Base-by-base conservation (phyloP, 2,888 invertebrate genomes). In the Drosophila buzzatii region DNA sequence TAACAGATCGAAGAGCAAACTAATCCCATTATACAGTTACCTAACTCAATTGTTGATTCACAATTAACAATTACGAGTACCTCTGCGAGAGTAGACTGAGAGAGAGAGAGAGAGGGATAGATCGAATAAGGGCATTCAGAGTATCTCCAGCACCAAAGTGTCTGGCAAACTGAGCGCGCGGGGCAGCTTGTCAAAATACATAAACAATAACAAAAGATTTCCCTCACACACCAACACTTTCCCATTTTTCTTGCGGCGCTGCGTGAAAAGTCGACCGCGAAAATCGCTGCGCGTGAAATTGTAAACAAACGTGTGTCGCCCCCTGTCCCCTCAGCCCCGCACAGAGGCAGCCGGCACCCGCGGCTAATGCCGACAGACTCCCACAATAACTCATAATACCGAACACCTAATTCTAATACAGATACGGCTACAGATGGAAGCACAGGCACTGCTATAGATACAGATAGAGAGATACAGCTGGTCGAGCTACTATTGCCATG, bases 131-230 rank as follows among this genome's bases (percentile, higher is more conserved):
- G 14, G 27, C 10, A 23, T 6, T n/a, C 73, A 23, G 62, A 23
- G 42, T 37, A 45, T 37, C 63, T 70, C 44, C 65, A 76, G 83
- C 81, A 78, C 91, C 89, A 77, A 81, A 66, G 79, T 89, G 91
- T 91, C 88, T 89, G 90, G 91, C 81, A 85, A 80, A 74, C 74
- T 71, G 76, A 76, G 76, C 73, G 79, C 81, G 62, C 69, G 68
- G 78, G 65, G 81, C 81, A 91, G 83, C 89, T 87, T 92, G 93
- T 92, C 92, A 92, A 92, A 92, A 92, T 91, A 92, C 79, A 87
- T 92, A 92, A 92, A 92, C 92, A 92, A 86, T 79, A 88, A 77
- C 79, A 86, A 77, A 73, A 67, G 55, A 82, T 85, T 81, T 88
- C 76, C 80, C 81, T 86, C 72, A 73, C 91, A 90, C 91, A 27